Evolutionary conservation across 2,888 invertebrate genomes (phyloP), one percentile per base, ranked within the genome.

Genomic region (Drosophila subsilvestris): DNA sequence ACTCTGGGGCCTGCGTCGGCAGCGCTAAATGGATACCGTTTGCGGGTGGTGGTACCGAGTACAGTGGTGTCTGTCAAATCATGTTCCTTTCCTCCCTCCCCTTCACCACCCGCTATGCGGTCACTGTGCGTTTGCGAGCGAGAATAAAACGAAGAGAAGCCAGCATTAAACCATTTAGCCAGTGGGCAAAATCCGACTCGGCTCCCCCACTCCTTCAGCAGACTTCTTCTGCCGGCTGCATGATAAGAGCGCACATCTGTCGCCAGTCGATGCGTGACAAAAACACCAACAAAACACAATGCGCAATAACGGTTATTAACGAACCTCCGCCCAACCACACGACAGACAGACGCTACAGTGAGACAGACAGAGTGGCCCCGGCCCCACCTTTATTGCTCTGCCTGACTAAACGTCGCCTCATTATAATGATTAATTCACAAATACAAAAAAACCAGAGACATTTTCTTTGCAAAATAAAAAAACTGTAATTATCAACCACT

Each of bases 301-400:
- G 66, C 82, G 82, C 82, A 82, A 78, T 85, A 85, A 82, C 85
- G 61, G 82, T 85, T 79, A 79, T 82, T 82, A 82, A 75, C 67
- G 60, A 50, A 47, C 54, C 54, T 14, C 14, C 50, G 9, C n/a
- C 45, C 55, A 69, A 57, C 53, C 50, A 42, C 42, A 47, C 43
- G 10, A 55, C 27, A 70, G 49, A 53, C 32, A 20, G 12, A 49
- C 48, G 25, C 12, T 22, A 69, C 54, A 63, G 62, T 66, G 65
- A 6, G 32, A 32, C 32, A 32, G 32, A 32, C 32, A 32, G 4
- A 32, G 32, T 32, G 14, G 37, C 22, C 27, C 27, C 27, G 48
- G 63, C 60, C 57, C 65, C 79, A 74, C 81, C 66, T 84, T 63
- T 54, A 54, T 71, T 74, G 65, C 69, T 67, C 65, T 63, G 49